Percentiles rank a stretch among this genome's conserved stretches.
Conservation (phyloP, 2,113 vertebrate species). For the Burhinus bistriatus region DNA sequence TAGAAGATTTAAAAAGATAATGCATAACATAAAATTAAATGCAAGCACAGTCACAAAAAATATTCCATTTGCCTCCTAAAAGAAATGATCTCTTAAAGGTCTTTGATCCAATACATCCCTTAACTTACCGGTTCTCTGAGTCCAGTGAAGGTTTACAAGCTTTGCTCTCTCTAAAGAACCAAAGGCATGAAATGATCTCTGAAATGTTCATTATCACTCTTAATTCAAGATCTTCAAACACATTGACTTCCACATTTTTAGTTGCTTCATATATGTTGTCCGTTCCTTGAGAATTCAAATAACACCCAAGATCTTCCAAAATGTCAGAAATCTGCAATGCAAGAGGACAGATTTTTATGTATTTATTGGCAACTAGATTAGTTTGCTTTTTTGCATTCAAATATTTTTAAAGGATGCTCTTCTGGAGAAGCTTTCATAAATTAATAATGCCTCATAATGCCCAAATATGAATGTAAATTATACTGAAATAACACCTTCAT, state of each 20-base stretch:
- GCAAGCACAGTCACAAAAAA: background rate
- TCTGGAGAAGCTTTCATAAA: background rate
- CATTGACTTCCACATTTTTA: conserved; percentile 41
- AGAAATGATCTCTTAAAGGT: background rate
- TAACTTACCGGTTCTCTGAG: conserved; percentile 37
- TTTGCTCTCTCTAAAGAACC: conserved; percentile 43
- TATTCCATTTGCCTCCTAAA: background rate
- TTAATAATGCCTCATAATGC: background rate
- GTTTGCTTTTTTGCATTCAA: background rate
- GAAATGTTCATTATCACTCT: conserved; percentile 60
- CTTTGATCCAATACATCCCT: background rate
- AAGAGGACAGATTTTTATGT: background rate
- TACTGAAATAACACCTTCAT: background rate
- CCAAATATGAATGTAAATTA: background rate
- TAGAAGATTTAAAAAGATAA: background rate
- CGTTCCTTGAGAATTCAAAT: conserved; percentile 17
- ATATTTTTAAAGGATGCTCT: background rate
- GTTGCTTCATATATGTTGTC: conserved; percentile 32
- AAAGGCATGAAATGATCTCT: conserved; percentile 46
- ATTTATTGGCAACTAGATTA: background rate
- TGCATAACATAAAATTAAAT: background rate
- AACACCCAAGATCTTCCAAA: conserved; percentile 54
- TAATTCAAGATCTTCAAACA: conserved; percentile 60
- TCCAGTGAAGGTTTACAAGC: conserved; percentile 31
- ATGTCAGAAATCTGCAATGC: conserved; percentile 3